A percentile compares a stretch with the other conserved stretches of the same genome.
phyloP scores from a whole-genome alignment of 2,113 vertebrate genomes.

The Drymodes brunneopygia region DNA sequence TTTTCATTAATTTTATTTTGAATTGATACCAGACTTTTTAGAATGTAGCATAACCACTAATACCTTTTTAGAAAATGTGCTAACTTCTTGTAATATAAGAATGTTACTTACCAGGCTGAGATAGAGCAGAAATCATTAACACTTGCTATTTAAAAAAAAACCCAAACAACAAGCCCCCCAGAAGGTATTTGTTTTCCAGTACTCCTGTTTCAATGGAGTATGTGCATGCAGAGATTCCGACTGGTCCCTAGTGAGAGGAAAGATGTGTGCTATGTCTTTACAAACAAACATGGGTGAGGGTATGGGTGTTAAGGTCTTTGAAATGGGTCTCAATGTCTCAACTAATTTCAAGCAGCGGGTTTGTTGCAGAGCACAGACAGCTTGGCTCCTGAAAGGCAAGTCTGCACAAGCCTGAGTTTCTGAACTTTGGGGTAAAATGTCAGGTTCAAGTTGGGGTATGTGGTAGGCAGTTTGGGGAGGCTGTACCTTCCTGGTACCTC shows the following conservation, averaged over 20 bases:
- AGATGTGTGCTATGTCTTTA: neutral
- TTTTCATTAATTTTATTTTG: neutral
- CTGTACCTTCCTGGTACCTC: neutral
- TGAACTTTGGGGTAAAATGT: neutral
- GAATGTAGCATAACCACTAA: neutral
- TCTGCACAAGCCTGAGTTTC: neutral
- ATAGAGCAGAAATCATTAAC: neutral
- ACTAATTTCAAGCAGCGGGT: neutral
- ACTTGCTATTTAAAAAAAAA: neutral
- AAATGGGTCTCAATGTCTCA: neutral
- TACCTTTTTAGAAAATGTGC: neutral
- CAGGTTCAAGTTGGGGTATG: neutral
- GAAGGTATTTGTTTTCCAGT: neutral
- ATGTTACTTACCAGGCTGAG: neutral
- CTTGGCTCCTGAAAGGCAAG: neutral
- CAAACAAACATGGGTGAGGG: neutral
- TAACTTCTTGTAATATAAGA: neutral
- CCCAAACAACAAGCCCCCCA: neutral
- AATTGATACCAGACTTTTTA: neutral
- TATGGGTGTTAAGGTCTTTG: neutral
- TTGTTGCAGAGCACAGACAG: neutral
- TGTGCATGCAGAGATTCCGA: neutral
- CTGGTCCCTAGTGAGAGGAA: neutral
- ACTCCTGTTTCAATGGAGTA: neutral
- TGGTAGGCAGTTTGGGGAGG: fast-evolving